Percentiles rank a stretch among this genome's conserved stretches.
phyloP scores from a whole-genome alignment of 2,797 vertebrate genomes.

The Leuciscus waleckii region DNA sequence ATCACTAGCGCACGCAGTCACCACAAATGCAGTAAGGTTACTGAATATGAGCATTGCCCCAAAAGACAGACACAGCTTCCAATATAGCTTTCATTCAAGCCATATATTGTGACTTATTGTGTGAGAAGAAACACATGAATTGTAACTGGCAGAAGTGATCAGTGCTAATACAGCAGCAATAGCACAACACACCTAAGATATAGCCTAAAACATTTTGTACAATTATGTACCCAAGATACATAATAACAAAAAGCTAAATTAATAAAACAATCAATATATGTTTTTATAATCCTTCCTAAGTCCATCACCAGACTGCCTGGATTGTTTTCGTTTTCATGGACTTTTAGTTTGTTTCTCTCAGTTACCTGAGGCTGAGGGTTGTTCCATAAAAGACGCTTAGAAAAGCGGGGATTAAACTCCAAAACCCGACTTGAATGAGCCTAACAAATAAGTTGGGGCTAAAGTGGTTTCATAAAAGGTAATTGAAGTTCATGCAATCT shows the following conservation, averaged over 20 bases:
- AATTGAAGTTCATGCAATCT: too few species aligned
- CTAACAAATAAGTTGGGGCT: too few species aligned
- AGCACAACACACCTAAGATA: not conserved
- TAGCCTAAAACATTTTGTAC: not conserved
- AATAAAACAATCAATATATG: not conserved
- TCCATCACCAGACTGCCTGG: not conserved
- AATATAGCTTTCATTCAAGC: not conserved
- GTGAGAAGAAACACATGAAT: not conserved
- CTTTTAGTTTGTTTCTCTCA: too few species aligned
- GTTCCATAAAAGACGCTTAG: too few species aligned
- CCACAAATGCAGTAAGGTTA: not conserved
- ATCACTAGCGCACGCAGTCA: not conserved
- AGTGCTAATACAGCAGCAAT: not conserved
- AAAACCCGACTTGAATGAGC: too few species aligned
- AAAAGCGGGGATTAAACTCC: too few species aligned
- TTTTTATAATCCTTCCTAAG: not conserved
- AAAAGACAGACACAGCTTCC: not conserved
- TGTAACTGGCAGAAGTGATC: too few species aligned
- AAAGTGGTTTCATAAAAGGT: too few species aligned
- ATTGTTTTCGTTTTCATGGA: too few species aligned
- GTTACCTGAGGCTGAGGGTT: too few species aligned
- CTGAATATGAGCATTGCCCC: not conserved
- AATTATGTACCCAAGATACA: not conserved
- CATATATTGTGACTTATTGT: not conserved
- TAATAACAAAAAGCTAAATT: not conserved